These are phyloP conservation scores for Desmophyllum pertusum DNA, from an alignment of 92 coral and sea anemone species.

Conservation along the genomic window DNA sequence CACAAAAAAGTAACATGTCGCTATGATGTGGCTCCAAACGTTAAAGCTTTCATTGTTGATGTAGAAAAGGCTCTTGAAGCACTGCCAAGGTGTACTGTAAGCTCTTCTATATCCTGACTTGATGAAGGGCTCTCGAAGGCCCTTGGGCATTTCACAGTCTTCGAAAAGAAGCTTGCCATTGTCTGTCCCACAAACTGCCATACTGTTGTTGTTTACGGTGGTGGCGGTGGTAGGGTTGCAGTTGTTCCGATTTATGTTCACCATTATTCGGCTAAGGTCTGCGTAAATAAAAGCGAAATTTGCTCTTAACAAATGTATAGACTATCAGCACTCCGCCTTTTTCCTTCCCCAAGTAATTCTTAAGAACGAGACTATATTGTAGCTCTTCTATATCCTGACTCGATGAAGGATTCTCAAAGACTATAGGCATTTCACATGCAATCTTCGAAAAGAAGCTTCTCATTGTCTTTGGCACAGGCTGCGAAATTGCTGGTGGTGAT, in stretches of 20 bases:
- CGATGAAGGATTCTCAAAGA: too few relatives aligned
- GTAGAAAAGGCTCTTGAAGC: slow-evolving; percentile 59
- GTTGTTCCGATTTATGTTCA: not conserved
- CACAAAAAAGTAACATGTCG: slow-evolving; percentile 39
- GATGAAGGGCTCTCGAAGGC: slow-evolving; percentile 64
- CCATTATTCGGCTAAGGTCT: not conserved
- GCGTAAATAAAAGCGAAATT: not conserved
- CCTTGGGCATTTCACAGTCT: slow-evolving; percentile 47
- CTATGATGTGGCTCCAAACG: slow-evolving; percentile 61
- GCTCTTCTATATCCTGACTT: slow-evolving; percentile 59
- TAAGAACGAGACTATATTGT: too few relatives aligned
- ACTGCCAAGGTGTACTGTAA: slow-evolving; percentile 54
- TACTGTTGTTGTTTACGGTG: not conserved
- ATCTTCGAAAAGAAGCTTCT: too few relatives aligned
- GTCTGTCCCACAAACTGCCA: not conserved
- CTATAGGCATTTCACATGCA: too few relatives aligned
- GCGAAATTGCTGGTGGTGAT: too few relatives aligned
- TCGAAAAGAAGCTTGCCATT: slow-evolving; percentile 21
- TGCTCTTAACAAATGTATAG: too few relatives aligned
- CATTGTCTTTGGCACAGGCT: too few relatives aligned
- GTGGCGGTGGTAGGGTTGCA: not conserved
- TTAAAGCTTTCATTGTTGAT: slow-evolving; percentile 56
- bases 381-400: too few relatives aligned
- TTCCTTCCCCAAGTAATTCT: too few relatives aligned
- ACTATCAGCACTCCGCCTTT: too few relatives aligned